phyloP scores from a whole-genome alignment of 2,113 vertebrate genomes.

The Stercorarius parasiticus region DNA sequence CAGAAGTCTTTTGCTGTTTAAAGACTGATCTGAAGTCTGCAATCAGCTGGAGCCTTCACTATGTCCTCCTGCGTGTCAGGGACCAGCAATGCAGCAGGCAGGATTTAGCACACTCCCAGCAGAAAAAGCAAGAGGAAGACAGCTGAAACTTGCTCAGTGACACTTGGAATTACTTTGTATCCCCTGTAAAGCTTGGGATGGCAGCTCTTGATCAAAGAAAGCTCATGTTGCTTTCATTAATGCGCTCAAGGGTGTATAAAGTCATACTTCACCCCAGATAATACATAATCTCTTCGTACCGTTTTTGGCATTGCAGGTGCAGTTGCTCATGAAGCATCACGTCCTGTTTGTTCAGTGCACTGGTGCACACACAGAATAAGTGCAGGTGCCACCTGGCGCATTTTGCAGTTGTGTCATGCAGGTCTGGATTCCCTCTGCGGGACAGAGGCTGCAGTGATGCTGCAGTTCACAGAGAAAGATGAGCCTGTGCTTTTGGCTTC shows the following conservation, averaged over 20 bases:
- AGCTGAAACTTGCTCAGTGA: background rate
- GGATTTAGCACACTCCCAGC: background rate
- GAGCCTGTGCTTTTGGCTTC: background rate
- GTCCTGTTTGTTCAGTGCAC: background rate
- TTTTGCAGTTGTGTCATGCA: background rate
- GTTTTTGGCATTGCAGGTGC: background rate
- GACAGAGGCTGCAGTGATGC: background rate
- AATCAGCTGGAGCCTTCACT: background rate
- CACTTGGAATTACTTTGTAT: background rate
- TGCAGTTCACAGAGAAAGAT: background rate
- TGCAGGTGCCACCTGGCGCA: background rate
- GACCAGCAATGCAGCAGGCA: background rate
- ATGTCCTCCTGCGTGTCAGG: background rate
- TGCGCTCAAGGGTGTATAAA: background rate
- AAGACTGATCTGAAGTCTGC: background rate
- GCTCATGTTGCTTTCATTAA: background rate
- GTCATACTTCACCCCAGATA: background rate
- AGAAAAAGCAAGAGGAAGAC: background rate
- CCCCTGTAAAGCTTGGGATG: background rate
- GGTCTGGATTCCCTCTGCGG: background rate
- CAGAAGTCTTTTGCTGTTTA: background rate
- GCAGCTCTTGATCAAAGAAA: constrained; percentile 5
- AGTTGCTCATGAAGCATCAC: background rate
- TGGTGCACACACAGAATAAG: background rate
- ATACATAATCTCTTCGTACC: background rate